Conservation (phyloP, 2,888 invertebrate genomes). For the Tachina grossa region DNA sequence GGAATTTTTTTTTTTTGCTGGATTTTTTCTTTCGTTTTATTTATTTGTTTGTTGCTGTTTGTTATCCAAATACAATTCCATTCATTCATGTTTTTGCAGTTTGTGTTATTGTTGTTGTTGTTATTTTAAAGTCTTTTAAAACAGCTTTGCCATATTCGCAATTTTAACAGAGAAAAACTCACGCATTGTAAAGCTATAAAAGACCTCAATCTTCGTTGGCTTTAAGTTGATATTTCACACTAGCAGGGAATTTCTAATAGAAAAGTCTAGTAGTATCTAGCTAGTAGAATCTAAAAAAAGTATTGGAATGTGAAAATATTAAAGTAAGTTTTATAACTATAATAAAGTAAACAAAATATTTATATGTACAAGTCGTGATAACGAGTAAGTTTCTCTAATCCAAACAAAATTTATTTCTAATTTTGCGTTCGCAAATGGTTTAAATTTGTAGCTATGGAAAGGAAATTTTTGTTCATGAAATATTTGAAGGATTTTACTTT, state of each 20-base stretch:
- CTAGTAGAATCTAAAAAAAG: too few species aligned
- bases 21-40: slow-evolving; percentile 52
- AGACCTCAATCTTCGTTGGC: slow-evolving; percentile 21
- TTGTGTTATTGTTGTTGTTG: slow-evolving; percentile 46
- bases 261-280: too few species aligned
- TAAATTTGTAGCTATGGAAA: too few species aligned
- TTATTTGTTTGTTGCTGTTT: slow-evolving; percentile 64
- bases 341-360: too few species aligned
- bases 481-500: too few species aligned
- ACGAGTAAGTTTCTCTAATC: too few species aligned
- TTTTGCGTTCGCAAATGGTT: too few species aligned
- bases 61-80: slow-evolving; percentile 62
- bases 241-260: background rate
- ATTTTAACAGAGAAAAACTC: slow-evolving; percentile 55
- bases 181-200: slow-evolving; percentile 59
- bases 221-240: slow-evolving; percentile 22
- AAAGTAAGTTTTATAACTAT: too few species aligned
- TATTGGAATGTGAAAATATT: too few species aligned
- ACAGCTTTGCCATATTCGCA: slow-evolving; percentile 53
- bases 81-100: slow-evolving; percentile 71
- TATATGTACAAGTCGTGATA: too few species aligned
- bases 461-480: too few species aligned
- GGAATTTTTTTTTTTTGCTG: slow-evolving; percentile 40
- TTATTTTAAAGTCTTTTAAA: background rate
- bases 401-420: too few species aligned